Evolutionary conservation across 2,888 invertebrate species (phyloP).

Genomic region (Oscheius sp.): DNA sequence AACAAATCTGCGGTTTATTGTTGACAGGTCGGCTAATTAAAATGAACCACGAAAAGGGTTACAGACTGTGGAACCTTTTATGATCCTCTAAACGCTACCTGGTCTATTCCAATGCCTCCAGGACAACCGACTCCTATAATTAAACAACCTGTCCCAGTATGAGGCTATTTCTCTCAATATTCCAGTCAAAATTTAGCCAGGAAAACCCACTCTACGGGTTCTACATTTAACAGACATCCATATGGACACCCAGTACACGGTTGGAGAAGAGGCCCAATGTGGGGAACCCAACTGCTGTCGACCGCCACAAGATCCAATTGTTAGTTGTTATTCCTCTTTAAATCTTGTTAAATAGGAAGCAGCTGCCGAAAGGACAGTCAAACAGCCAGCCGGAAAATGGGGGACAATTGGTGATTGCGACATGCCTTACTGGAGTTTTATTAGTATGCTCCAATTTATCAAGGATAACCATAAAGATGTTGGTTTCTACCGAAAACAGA

Average conservation of each 20-base stretch:
- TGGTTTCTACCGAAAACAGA: conserved; percentile 11
- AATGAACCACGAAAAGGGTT: no score
- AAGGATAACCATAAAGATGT: conserved; percentile 48
- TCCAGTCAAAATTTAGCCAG: conserved; percentile 36
- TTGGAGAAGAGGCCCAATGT: conserved; percentile 83
- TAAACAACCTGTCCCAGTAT: conserved; percentile 46
- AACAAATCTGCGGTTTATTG: conserved; percentile 65
- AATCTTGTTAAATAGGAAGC: background rate
- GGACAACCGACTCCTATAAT: conserved; percentile 53
- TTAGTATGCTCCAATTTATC: conserved; percentile 63
- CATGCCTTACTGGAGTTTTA: conserved; percentile 64
- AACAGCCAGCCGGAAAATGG: conserved; percentile 58
- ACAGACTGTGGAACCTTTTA: conserved; percentile 61
- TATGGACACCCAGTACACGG: conserved; percentile 61
- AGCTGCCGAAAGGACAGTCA: conserved; percentile 32
- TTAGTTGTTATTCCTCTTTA: background rate
- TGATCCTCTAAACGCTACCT: conserved; percentile 54
- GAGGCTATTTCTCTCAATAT: background rate
- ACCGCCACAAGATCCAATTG: conserved; percentile 39
- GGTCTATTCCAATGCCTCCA: conserved; percentile 63
- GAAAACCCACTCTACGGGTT: conserved; percentile 58
- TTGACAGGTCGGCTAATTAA: conserved; percentile 35
- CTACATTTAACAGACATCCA: conserved; percentile 67
- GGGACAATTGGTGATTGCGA: conserved; percentile 65
- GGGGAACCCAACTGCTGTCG: conserved; percentile 91